Conservation (phyloP, 1,140 invertebrate genomes). For the Acromyrmex echinatior region DNA sequence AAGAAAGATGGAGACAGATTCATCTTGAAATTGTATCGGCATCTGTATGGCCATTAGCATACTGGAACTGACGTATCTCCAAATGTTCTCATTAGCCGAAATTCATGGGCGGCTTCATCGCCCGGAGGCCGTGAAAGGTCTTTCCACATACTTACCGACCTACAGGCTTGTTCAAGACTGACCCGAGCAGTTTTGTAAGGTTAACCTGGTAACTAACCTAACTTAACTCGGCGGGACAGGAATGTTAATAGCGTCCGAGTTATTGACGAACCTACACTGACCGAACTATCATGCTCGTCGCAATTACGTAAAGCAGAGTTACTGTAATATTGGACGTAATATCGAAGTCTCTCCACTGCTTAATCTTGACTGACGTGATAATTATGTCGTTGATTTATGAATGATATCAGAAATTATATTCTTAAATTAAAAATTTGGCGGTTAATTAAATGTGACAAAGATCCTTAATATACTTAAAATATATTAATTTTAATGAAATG, state of each 20-base stretch:
- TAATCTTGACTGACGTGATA: neutral
- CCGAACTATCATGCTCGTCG: slow-evolving; percentile 30
- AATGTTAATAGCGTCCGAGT: slow-evolving; percentile 76
- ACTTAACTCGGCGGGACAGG: slow-evolving; percentile 75
- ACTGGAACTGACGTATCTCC: slow-evolving; percentile 87
- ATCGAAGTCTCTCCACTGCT: slow-evolving; percentile 38
- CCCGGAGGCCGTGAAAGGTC: slow-evolving; percentile 67
- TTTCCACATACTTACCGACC: slow-evolving; percentile 59
- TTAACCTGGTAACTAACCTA: slow-evolving; percentile 78
- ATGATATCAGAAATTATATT: slow-evolving; percentile 14
- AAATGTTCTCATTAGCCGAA: slow-evolving; percentile 87
- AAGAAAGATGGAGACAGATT: slow-evolving; percentile 81
- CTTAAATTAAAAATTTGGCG: neutral
- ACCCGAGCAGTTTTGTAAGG: slow-evolving; percentile 76
- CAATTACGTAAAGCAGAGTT: slow-evolving; percentile 72
- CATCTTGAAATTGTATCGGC: slow-evolving; percentile 87
- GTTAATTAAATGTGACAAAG: neutral
- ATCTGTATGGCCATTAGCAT: slow-evolving; percentile 87
- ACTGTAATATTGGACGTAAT: slow-evolving; percentile 52
- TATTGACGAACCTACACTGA: slow-evolving; percentile 71
- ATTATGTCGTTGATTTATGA: slow-evolving; percentile 34
- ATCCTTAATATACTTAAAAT: neutral
- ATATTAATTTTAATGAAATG: too few species aligned
- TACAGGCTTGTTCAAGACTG: slow-evolving; percentile 74
- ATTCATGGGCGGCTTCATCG: slow-evolving; percentile 86